Percentiles rank a stretch among this genome's conserved stretches.
These are phyloP conservation scores for Actinemys pallida DNA, from an alignment of 2,113 vertebrate genomes.

Conservation along the genomic window DNA sequence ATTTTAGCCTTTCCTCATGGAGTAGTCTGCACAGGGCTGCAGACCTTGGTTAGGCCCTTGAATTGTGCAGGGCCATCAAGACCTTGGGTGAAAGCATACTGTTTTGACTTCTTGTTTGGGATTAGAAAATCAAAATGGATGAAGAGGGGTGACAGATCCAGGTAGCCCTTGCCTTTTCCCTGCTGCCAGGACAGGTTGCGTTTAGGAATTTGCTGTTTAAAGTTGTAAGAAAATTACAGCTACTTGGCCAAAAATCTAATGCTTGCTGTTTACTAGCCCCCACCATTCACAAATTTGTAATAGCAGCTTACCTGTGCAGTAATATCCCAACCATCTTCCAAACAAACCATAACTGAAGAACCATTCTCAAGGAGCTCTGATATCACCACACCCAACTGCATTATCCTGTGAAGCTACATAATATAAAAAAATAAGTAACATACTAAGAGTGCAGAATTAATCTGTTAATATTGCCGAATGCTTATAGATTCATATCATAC, in stretches of 20 bases:
- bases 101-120: background rate
- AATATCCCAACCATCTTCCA: slow-evolving; percentile 99
- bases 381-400: slow-evolving; percentile 91
- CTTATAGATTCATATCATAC: background rate
- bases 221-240: background rate
- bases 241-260: background rate
- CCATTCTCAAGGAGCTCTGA: slow-evolving; percentile 95
- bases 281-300: background rate
- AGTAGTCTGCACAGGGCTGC: background rate
- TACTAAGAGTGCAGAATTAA: background rate
- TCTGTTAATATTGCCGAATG: background rate
- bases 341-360: slow-evolving; percentile 94
- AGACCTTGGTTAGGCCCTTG: background rate
- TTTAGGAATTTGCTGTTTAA: background rate
- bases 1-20: background rate
- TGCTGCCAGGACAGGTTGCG: background rate
- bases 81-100: background rate
- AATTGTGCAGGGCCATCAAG: background rate
- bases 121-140: background rate
- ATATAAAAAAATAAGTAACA: background rate
- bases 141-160: background rate
- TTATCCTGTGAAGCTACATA: slow-evolving; percentile 92
- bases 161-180: background rate
- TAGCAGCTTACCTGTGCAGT: slow-evolving; percentile 90
- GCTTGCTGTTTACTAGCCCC: background rate